Percentiles rank a stretch among this genome's conserved stretches.
Evolutionary conservation across 2,797 vertebrate genomes (phyloP).

Genomic region (Danio kyathit): DNA sequence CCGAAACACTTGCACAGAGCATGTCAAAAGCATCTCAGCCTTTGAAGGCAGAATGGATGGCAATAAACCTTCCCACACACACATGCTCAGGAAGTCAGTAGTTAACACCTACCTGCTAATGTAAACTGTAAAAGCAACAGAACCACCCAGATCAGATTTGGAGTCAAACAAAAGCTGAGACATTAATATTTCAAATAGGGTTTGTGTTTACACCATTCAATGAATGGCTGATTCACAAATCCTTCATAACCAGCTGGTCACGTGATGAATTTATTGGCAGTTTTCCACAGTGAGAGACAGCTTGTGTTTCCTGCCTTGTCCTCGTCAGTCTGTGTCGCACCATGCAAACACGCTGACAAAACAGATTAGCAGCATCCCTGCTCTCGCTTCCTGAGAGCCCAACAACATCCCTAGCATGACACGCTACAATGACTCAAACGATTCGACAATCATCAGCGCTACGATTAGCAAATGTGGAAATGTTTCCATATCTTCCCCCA

Average conservation of each 20-base stretch:
- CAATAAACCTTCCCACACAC: slow-evolving; percentile 46
- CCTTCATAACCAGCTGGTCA: slow-evolving; percentile 42
- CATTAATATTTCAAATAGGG: not conserved
- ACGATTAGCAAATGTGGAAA: slow-evolving; percentile 19
- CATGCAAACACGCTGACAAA: slow-evolving; percentile 58
- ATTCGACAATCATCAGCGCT: not conserved
- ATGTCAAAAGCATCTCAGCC: slow-evolving; percentile 21
- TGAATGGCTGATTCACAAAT: slow-evolving; percentile 45
- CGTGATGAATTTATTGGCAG: slow-evolving; percentile 52
- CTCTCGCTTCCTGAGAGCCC: slow-evolving; percentile 40
- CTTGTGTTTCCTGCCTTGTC: slow-evolving; percentile 59
- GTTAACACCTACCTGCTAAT: slow-evolving; percentile 24
- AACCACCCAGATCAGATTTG: not conserved
- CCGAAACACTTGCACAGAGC: slow-evolving; percentile 22
- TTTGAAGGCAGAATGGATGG: slow-evolving; percentile 49
- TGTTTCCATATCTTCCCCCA: slow-evolving; percentile 10
- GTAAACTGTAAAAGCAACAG: slow-evolving; percentile 27
- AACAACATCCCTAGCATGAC: slow-evolving; percentile 34
- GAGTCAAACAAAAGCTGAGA: slow-evolving; percentile 19
- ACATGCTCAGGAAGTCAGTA: slow-evolving; percentile 14
- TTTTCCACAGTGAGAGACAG: slow-evolving; percentile 55
- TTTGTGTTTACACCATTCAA: slow-evolving; percentile 17
- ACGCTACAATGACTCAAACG: slow-evolving; percentile 10
- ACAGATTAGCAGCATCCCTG: slow-evolving; percentile 54
- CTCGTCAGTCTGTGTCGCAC: slow-evolving; percentile 45